Base-by-base conservation (phyloP, 2,888 invertebrate genomes). In the Glyphotaelius pellucidus region DNA sequence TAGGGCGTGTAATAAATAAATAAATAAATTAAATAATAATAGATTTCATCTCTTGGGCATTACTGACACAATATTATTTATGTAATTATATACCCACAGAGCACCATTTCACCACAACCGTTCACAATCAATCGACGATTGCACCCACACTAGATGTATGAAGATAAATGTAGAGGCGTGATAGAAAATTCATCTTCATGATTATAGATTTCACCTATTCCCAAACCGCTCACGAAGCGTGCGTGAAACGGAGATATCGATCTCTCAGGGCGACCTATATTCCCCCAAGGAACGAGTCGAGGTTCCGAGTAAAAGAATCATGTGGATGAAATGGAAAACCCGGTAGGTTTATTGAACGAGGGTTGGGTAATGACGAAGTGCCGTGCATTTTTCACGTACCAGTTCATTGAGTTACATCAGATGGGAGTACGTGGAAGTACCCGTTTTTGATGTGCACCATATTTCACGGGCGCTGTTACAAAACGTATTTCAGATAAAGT, bases 401-500 rank as follows among this genome's bases (percentile, higher is more conserved):
- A 92, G 93, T 91, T 93, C 92, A 93, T 93, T 90, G 93, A 90
- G 83, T 93, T 86, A 89, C 90, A 89, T 67, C 91, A 90, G 91
- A 92, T 93, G 92, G 85, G 91, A 25, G 80, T 83, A 38, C 89
- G 80, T 52, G 79, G 42, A 81, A 89, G 81, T 81, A 89, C 88
- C 35, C 88, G 83, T 83, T 91, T 91, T 91, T 91, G 91, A 91
- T 91, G 87, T 42, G 83, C 81, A 25, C 25, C 38, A 91, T 91
- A 91, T 89, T 89, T 91, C 91, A 91, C 30, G n/a, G 32, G 42
- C 30, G 80, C 83, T 79, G 47, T 32, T 90, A 84, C 84, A 30
- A 47, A 90, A 90, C 47, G 90, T 90, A 84, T 81, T 67, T 52
- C 31, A 90, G 84, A 90, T 90, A 90, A 90, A 67, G 90, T 90